phyloP scores from a whole-genome alignment of 2,113 vertebrate genomes.

The Takifugu flavidus region DNA sequence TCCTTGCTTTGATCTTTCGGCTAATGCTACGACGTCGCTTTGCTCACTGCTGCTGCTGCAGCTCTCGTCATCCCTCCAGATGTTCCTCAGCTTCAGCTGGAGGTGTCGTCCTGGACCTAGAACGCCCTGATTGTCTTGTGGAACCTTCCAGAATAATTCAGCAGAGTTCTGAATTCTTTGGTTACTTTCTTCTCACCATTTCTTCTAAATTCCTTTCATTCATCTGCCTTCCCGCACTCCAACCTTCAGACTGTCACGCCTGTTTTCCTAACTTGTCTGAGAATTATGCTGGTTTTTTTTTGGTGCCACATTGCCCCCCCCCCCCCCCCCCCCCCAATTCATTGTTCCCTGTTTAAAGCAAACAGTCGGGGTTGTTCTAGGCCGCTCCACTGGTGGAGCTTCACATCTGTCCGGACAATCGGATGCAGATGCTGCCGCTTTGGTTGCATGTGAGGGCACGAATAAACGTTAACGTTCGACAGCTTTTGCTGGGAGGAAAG shows the following conservation, averaged over 20 bases:
- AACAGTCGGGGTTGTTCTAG: slow-evolving; percentile 40
- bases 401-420: background rate
- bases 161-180: too few species aligned
- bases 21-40: too few species aligned
- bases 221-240: too few species aligned
- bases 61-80: too few species aligned
- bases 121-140: background rate
- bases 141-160: background rate
- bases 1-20: too few species aligned
- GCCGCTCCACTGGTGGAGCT: slow-evolving; percentile 11
- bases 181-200: too few species aligned
- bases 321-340: slow-evolving; percentile 27
- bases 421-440: too few species aligned
- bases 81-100: background rate
- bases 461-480: slow-evolving; percentile 16
- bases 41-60: background rate
- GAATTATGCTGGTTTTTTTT: slow-evolving; percentile 27
- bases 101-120: too few species aligned
- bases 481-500: slow-evolving; percentile 38
- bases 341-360: slow-evolving; percentile 59
- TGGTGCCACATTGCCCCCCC: slow-evolving; percentile 52
- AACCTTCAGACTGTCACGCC: slow-evolving; percentile 1
- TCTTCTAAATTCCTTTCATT: too few species aligned
- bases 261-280: slow-evolving; percentile 54
- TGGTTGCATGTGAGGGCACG: too few species aligned